Percentiles rank a stretch among this genome's conserved stretches.
phyloP scores from a whole-genome alignment of 1,140 invertebrate species.

The Gonioctena quinquepunctata region DNA sequence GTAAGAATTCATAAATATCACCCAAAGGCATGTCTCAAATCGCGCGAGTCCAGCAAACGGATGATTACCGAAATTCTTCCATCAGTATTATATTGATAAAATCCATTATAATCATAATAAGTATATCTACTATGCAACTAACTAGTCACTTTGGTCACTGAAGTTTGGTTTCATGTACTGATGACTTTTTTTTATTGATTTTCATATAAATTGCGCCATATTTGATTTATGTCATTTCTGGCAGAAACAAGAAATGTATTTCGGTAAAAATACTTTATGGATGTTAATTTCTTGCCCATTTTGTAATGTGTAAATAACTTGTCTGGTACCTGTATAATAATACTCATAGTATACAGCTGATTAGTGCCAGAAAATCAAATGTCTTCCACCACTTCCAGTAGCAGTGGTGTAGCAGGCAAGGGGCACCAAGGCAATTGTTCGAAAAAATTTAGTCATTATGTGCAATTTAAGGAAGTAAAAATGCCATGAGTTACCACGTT shows the following conservation, averaged over 20 bases:
- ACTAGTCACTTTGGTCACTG: too few species aligned
- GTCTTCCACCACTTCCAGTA: conserved; percentile 48
- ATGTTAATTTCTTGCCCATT: not conserved
- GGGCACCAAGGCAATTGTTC: conserved; percentile 43
- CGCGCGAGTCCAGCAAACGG: too few species aligned
- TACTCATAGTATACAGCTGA: conserved; percentile 46
- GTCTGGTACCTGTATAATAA: conserved; percentile 54
- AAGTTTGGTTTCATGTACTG: not conserved
- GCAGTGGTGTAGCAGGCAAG: conserved; percentile 50
- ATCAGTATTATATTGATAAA: too few species aligned
- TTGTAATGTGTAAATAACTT: conserved; percentile 45
- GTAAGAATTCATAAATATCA: too few species aligned
- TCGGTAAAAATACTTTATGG: not conserved
- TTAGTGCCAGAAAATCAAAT: conserved; percentile 51
- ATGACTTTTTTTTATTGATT: not conserved
- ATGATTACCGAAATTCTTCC: too few species aligned
- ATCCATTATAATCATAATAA: too few species aligned
- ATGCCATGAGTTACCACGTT: conserved; percentile 10
- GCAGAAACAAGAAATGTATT: not conserved
- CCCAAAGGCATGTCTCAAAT: too few species aligned
- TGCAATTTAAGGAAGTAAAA: conserved; percentile 13
- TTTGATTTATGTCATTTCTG: not conserved
- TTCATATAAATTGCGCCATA: not conserved
- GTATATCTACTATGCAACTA: too few species aligned
- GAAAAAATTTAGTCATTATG: conserved; percentile 30